These are phyloP conservation scores for Tromatobia lineatoria DNA, from an alignment of 2,888 invertebrate genomes.

Conservation along the genomic window DNA sequence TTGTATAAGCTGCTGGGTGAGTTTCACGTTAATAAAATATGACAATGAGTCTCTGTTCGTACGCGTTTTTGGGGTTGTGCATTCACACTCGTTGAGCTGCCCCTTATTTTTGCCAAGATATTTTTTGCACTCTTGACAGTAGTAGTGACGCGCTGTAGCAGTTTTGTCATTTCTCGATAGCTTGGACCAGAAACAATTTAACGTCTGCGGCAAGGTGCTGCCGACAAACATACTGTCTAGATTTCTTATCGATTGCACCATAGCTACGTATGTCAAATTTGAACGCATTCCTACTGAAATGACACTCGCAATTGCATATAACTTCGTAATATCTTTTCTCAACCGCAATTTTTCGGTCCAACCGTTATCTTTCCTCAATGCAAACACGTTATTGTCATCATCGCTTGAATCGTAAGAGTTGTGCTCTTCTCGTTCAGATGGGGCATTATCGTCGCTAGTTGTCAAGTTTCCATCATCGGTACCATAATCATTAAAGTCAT, in stretches of 20 bases:
- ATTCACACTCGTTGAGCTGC: slow-evolving; percentile 7
- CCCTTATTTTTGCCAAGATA: not conserved
- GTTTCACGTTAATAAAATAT: slow-evolving; percentile 4
- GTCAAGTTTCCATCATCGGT: not conserved
- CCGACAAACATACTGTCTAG: slow-evolving; percentile 1
- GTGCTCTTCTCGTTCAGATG: not conserved
- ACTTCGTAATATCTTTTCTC: not conserved
- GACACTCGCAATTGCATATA: too few relatives aligned
- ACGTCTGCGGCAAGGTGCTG: not conserved
- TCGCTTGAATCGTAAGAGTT: not conserved
- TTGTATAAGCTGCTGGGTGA: slow-evolving; percentile 14
- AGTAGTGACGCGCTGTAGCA: slow-evolving; percentile 1
- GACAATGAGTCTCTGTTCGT: too few relatives aligned
- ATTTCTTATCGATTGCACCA: not conserved
- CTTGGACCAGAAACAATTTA: not conserved
- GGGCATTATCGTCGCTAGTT: not conserved
- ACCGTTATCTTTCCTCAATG: not conserved
- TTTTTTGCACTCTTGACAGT: not conserved
- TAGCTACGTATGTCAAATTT: too few relatives aligned
- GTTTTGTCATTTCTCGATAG: not conserved
- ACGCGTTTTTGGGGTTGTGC: not conserved
- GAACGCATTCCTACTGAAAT: too few relatives aligned
- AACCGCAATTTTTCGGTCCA: not conserved
- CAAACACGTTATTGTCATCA: not conserved
- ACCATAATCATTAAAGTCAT: not conserved